A percentile compares a stretch with the other conserved stretches of the same genome.
phyloP scores from a whole-genome alignment of 2,888 invertebrate genomes.

The Alsophila aescularia region DNA sequence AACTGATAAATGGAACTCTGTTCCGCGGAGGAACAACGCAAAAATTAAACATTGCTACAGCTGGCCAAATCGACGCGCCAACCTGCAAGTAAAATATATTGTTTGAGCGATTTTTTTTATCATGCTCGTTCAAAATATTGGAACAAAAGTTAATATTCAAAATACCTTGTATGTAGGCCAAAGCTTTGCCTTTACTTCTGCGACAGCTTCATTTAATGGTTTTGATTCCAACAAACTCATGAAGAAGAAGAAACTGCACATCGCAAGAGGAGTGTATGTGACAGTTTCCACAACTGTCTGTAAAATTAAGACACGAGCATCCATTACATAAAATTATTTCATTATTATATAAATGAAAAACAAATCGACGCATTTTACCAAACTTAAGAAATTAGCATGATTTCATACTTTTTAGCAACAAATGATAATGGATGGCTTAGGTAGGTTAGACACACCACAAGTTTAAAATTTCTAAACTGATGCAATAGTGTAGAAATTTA shows the following conservation, averaged over 20 bases:
- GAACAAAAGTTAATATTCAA: neutral
- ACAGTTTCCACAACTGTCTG: conserved; percentile 90
- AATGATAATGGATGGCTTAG: too few relatives aligned
- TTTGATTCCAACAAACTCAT: conserved; percentile 90
- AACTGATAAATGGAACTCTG: conserved; percentile 90
- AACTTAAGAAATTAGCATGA: too few relatives aligned
- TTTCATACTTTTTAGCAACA: too few relatives aligned
- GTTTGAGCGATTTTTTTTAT: too few relatives aligned
- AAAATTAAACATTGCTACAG: conserved; percentile 90
- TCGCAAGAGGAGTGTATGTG: conserved; percentile 90
- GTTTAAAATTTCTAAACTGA: too few relatives aligned
- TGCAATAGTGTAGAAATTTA: too few relatives aligned
- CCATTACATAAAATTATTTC: neutral
- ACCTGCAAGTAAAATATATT: conserved; percentile 77
- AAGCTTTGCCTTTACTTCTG: conserved; percentile 89
- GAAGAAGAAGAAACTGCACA: conserved; percentile 90
- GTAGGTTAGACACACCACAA: too few relatives aligned
- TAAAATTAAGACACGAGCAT: conserved; percentile 14
- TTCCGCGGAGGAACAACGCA: conserved; percentile 89
- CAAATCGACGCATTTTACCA: too few relatives aligned
- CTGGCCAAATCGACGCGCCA: conserved; percentile 89
- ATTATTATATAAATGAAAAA: neutral
- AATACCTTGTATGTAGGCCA: conserved; percentile 89
- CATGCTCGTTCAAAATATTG: too few relatives aligned
- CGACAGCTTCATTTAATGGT: conserved; percentile 85